Percentiles rank a stretch among this genome's conserved stretches.
These are phyloP conservation scores for Leptothorax acervorum DNA, from an alignment of 2,888 invertebrate genomes.

Conservation along the genomic window DNA sequence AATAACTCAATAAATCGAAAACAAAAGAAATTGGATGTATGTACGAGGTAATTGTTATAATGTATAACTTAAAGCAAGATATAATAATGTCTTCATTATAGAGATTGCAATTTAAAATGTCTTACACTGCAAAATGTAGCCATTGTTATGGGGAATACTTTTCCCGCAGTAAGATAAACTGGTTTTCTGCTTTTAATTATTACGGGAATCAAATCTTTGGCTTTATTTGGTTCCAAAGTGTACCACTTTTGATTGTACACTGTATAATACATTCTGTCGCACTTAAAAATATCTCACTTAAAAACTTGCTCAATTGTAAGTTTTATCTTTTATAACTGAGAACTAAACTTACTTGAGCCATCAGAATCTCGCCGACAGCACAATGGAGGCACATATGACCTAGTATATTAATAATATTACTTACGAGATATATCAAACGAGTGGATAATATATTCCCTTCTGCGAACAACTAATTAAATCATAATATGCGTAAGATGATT, in stretches of 20 bases:
- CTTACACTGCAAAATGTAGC: conserved; percentile 2
- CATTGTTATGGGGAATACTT: conserved; percentile 61
- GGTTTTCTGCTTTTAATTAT: conserved; percentile 49
- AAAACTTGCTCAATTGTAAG: no score
- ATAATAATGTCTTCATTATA: neutral
- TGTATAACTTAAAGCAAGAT: neutral
- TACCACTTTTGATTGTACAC: conserved; percentile 48
- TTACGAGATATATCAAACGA: neutral
- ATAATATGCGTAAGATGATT: neutral
- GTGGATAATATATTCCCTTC: neutral
- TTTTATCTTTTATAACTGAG: neutral
- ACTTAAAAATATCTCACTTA: conserved; percentile 20
- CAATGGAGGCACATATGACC: conserved; percentile 51
- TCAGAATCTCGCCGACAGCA: conserved; percentile 46
- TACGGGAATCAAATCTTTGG: conserved; percentile 52
- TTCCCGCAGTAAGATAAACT: conserved; percentile 62
- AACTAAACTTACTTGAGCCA: conserved; percentile 38
- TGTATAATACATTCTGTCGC: conserved; percentile 29
- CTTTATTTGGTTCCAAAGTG: conserved; percentile 18
- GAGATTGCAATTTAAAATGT: neutral
- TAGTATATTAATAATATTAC: neutral
- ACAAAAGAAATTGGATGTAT: no score
- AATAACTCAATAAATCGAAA: neutral
- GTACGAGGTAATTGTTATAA: neutral
- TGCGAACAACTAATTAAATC: conserved; percentile 2